phyloP scores from a whole-genome alignment of 2,888 invertebrate genomes.

The Caenorhabditis auriculariae region DNA sequence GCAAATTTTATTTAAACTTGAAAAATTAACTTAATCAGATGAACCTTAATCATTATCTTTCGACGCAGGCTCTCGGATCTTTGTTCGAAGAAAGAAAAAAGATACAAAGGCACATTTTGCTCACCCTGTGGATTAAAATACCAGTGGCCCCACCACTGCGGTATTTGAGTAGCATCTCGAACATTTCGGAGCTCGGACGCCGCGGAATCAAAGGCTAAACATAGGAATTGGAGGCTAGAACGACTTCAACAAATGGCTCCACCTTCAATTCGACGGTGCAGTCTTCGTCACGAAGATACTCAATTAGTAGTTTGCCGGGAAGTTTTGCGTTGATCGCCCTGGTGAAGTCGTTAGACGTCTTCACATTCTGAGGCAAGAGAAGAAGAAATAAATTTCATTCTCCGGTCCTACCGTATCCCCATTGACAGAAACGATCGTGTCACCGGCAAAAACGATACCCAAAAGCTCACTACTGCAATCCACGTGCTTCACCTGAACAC shows the following conservation, averaged over 20 bases:
- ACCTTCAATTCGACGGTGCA: slow-evolving; percentile 33
- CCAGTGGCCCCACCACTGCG: slow-evolving; percentile 47
- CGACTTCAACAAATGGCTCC: not conserved
- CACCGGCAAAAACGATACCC: slow-evolving; percentile 24
- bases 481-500: slow-evolving; percentile 20
- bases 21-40: too few relatives aligned
- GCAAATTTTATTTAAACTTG: too few relatives aligned
- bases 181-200: slow-evolving; percentile 31
- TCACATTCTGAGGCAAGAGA: slow-evolving; percentile 17
- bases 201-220: slow-evolving; percentile 22
- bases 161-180: slow-evolving; percentile 41
- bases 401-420: slow-evolving; percentile 9
- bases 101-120: slow-evolving; percentile 4
- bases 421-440: slow-evolving; percentile 21
- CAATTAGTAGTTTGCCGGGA: slow-evolving; percentile 38
- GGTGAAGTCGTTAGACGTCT: slow-evolving; percentile 31
- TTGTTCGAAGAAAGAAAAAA: not conserved
- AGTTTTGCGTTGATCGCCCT: slow-evolving; percentile 13
- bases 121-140: slow-evolving; percentile 44
- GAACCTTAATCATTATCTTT: too few relatives aligned
- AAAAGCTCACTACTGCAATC: slow-evolving; percentile 25
- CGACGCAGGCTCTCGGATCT: too few relatives aligned
- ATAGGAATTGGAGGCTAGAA: not conserved
- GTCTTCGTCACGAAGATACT: slow-evolving; percentile 43
- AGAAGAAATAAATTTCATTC: not conserved